Conservation (phyloP, 2,113 vertebrate genomes). For the Nesoenas mayeri region DNA sequence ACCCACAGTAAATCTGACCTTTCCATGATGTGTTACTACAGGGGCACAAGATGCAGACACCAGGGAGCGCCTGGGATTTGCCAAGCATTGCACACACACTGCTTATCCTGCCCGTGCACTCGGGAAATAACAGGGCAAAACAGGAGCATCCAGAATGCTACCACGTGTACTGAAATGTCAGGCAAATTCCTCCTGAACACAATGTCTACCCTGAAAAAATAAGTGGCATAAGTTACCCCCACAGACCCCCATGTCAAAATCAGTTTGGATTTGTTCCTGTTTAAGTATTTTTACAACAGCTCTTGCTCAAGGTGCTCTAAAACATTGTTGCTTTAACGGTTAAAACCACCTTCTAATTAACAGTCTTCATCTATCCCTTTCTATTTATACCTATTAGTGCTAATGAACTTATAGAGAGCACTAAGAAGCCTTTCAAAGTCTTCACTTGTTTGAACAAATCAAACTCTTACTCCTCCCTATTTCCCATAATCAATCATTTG, state of each 20-base stretch:
- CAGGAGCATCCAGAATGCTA: neutral
- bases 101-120: neutral
- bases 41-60: neutral
- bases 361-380: neutral
- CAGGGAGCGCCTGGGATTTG: neutral
- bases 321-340: neutral
- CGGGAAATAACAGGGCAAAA: rapidly evolving
- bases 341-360: neutral
- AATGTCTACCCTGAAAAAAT: neutral
- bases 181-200: neutral
- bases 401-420: neutral
- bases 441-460: neutral
- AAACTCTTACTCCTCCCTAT: neutral
- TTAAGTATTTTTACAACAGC: neutral
- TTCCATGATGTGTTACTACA: too few species aligned
- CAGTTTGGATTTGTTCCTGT: neutral
- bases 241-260: neutral
- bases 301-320: neutral
- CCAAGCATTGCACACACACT: rapidly evolving
- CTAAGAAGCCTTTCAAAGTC: neutral
- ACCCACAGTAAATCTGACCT: neutral
- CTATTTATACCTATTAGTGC: neutral
- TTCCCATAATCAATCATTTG: neutral
- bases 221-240: neutral
- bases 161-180: neutral